Percentiles rank a stretch among this genome's conserved stretches.
Conservation (phyloP, 2,797 vertebrate species). For the Arnoldichthys spilopterus region DNA sequence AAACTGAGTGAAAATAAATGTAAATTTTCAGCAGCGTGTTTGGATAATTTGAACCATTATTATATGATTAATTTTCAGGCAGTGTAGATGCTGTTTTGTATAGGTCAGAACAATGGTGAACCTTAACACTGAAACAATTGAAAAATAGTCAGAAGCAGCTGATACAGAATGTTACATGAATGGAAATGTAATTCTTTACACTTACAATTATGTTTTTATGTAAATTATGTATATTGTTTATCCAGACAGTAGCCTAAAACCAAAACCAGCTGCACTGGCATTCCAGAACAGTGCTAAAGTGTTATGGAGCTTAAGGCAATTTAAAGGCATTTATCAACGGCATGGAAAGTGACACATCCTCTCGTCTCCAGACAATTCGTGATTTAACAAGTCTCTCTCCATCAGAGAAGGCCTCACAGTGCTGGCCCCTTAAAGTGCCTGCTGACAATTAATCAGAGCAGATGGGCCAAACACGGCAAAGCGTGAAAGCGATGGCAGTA, state of each 20-base stretch:
- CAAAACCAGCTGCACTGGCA: neutral
- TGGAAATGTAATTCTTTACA: neutral
- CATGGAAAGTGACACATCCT: neutral
- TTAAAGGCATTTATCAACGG: neutral
- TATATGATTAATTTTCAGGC: no score
- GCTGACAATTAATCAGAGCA: slow-evolving; percentile 48
- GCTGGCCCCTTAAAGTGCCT: slow-evolving; percentile 21
- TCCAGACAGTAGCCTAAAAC: neutral
- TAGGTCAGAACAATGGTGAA: no score
- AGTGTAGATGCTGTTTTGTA: no score
- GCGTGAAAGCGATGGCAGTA: slow-evolving; percentile 31
- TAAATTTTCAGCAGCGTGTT: no score
- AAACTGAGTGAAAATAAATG: no score
- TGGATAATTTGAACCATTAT: no score
- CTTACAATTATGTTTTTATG: neutral
- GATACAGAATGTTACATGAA: neutral
- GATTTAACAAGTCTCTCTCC: slow-evolving; percentile 8
- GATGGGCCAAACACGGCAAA: slow-evolving; percentile 48
- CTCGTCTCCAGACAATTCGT: neutral
- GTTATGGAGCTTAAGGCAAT: neutral
- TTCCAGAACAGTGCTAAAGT: neutral
- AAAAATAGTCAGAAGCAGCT: no score
- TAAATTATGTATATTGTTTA: neutral
- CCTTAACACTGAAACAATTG: no score
- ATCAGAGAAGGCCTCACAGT: slow-evolving; percentile 4